Evolutionary conservation across 2,888 invertebrate species (phyloP), one percentile per base, ranked within the genome.

Genomic region (Trachelus tabidus): DNA sequence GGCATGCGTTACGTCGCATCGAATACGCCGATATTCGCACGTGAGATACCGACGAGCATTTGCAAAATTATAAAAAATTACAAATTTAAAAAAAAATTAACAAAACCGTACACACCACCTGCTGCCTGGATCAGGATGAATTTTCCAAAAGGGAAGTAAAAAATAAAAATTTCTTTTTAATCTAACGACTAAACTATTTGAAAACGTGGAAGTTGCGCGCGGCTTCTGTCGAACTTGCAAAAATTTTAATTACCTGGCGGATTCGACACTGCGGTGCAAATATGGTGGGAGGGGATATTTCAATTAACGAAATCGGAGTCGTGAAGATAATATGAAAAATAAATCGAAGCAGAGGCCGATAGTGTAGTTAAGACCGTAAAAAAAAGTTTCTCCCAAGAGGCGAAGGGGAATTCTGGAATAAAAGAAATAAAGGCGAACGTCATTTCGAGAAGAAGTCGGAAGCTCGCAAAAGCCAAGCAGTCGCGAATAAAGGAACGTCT

Each of bases 401-500:
- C 23, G 0, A 6, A 56, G 40, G 23, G 23, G 23, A 31, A 56
- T 15, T 23, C 23, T 9, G 23, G 40, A 9, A 56, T 23, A 69
- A 15, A 30, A 40, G 12, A 30, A 31, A 34, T 31, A 6, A 40
- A 34, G n/a, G 75, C 31, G 74, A 73, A 33, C 71, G 73, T 73
- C 69, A 73, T 78, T 71, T 81, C 80, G 77, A 84, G 79, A 80
- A 80, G 81, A 76, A 77, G 69, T 34, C 79, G 76, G 75, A 77
- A 81, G 82, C 82, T 85, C 81, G 80, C 80, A 80, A 81, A 78
- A 40, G 15, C 40, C 40, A 15, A 77, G 77, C 75, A 37, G 78
- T 69, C 23, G 77, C 80, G 82, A 83, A 83, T 83, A 84, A 85
- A 83, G 83, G 80, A 80, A 81, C 80, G 75, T 71, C 69, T 77